Base-by-base conservation (phyloP, 1,140 invertebrate genomes). In the Neodiprion virginianus region DNA sequence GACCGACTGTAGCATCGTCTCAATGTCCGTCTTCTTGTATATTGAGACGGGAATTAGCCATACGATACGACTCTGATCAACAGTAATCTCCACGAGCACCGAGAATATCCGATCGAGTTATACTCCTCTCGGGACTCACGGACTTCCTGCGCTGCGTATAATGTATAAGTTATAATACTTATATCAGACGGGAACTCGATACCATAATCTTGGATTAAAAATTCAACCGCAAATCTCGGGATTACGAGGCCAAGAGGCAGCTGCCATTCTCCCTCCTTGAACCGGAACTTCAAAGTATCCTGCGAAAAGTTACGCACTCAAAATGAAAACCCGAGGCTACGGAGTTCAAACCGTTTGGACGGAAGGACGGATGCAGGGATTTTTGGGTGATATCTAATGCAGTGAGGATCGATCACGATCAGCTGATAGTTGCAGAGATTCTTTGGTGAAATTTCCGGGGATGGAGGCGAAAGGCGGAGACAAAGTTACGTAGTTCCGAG, bases 201-300 rank as follows among this genome's bases (percentile, higher is more conserved):
- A 61, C n/a, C 53, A 61, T 61, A 61, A 61, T 7, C 53, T 61
- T 8, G 53, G 53, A 61, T 61, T 61, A 61, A 61, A 61, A 61
- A 61, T 61, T 61, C 11, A 61, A 8, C 53, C 53, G 53, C 53
- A 61, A 61, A 61, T 61, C 53, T 61, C 11, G 5, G n/a, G 53
- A 61, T 61, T 14, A 61, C 53, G n/a, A 40, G 28, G 2, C 28
- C 28, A 17, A 5, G 28, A 40, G 28, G 28, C 28, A 40, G 28
- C 28, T 40, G 28, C 28, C 28, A 2, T 40, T 40, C 28, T 2
- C 53, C n/a, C 8, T 14, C 53, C 53, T 12, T 61, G 0, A 61
- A 61, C 53, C n/a, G 8, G n/a, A 14, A 61, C 53, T 14, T 61
- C 8, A 61, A 61, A 61, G 53, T 61, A 61, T 40, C 11, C 53